A percentile compares a stretch with the other conserved stretches of the same genome.
These are phyloP conservation scores for Epinotia demarniana DNA, from an alignment of 2,888 invertebrate species.

Conservation along the genomic window DNA sequence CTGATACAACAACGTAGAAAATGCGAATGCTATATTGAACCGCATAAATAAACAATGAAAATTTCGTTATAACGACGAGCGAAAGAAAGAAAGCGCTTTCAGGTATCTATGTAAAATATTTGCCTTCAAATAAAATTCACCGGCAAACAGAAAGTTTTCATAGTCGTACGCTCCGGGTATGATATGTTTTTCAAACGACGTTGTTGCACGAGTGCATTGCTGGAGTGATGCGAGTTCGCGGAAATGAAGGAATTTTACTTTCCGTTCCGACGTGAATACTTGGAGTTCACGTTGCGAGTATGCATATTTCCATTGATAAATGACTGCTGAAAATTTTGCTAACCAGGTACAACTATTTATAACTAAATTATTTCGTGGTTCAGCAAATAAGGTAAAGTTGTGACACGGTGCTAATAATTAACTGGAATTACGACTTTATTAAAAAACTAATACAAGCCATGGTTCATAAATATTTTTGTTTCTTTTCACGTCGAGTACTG, in stretches of 20 bases:
- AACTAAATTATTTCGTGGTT: neutral
- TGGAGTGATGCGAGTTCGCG: constrained; percentile 47
- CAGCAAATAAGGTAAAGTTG: neutral
- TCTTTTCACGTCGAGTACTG: neutral
- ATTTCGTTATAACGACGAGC: neutral
- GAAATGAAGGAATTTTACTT: constrained; percentile 61
- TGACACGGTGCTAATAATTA: neutral
- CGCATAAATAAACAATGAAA: constrained; percentile 22
- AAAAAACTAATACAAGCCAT: too few relatives aligned
- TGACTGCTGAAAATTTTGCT: neutral
- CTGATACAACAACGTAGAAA: neutral
- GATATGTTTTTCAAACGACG: constrained; percentile 41
- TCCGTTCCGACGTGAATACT: constrained; percentile 52
- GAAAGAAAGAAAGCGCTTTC: constrained; percentile 14
- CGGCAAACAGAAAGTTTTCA: constrained; percentile 39
- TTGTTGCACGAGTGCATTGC: constrained; percentile 42
- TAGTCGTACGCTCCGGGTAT: constrained; percentile 31
- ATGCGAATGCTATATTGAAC: neutral
- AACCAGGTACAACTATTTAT: neutral
- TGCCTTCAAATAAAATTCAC: constrained; percentile 37
- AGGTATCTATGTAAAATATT: constrained; percentile 32
- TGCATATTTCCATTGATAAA: constrained; percentile 9
- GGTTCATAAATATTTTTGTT: neutral
- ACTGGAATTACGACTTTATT: neutral
- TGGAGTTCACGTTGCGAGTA: constrained; percentile 46